Conservation (phyloP, 2,888 invertebrate genomes). For the Nasonia oneida region DNA sequence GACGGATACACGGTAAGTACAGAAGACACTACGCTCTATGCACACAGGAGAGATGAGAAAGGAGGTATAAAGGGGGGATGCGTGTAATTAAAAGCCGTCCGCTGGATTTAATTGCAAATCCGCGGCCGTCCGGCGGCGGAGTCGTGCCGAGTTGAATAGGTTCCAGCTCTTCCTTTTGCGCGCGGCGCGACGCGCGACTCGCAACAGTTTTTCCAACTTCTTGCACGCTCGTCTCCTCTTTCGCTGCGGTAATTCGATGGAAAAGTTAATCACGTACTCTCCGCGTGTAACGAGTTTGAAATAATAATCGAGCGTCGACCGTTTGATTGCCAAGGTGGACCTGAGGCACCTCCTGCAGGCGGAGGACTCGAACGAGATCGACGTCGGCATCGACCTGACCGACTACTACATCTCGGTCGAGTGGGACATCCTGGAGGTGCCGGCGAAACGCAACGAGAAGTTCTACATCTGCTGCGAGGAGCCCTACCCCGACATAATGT, state of each 20-base stretch:
- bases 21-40: too few relatives aligned
- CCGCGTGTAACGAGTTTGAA: too few relatives aligned
- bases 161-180: neutral
- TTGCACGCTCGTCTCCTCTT: neutral
- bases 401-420: slow-evolving; percentile 98
- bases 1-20: slow-evolving; percentile 93
- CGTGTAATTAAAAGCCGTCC: neutral
- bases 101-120: neutral
- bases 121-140: neutral
- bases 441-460: slow-evolving; percentile 93
- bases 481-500: slow-evolving; percentile 98
- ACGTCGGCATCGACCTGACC: slow-evolving; percentile 94
- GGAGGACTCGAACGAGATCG: slow-evolving; percentile 92
- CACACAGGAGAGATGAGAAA: too few relatives aligned
- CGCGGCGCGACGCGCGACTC: neutral
- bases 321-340: slow-evolving; percentile 85
- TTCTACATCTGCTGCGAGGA: slow-evolving; percentile 98
- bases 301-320: too few relatives aligned
- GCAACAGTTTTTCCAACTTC: neutral
- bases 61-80: too few relatives aligned
- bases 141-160: neutral
- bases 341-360: slow-evolving; percentile 92
- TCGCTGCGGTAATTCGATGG: slow-evolving; percentile 31
- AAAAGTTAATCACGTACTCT: slow-evolving; percentile 31
- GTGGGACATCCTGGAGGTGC: slow-evolving; percentile 98